Evolutionary conservation across 1,140 invertebrate species (phyloP).

Genomic region (Eciton burchellii): DNA sequence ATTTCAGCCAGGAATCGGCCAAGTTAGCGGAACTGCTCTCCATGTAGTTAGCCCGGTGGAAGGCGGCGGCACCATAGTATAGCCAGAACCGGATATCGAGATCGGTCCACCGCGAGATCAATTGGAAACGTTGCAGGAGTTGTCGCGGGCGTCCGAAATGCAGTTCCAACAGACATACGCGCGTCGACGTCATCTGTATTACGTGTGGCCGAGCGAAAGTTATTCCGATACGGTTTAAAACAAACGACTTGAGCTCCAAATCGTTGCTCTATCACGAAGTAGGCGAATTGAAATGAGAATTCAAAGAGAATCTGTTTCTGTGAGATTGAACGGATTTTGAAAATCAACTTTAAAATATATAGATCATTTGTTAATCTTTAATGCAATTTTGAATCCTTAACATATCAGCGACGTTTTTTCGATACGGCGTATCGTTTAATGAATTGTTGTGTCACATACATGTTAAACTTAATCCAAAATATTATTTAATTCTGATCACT

Average conservation of each 20-base stretch:
- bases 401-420: neutral
- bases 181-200: slow-evolving; percentile 69
- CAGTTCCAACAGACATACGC: slow-evolving; percentile 63
- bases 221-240: slow-evolving; percentile 70
- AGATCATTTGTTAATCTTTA: neutral
- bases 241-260: neutral
- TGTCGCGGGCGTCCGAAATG: slow-evolving; percentile 61
- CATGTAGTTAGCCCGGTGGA: slow-evolving; percentile 80
- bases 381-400: no score
- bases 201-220: slow-evolving; percentile 73
- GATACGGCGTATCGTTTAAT: neutral
- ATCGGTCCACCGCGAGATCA: slow-evolving; percentile 37
- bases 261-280: neutral
- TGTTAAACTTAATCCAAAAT: neutral
- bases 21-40: slow-evolving; percentile 75
- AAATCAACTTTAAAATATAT: neutral
- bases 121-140: slow-evolving; percentile 51
- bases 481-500: neutral
- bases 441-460: neutral
- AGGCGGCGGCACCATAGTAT: slow-evolving; percentile 81
- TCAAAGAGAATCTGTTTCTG: neutral
- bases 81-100: slow-evolving; percentile 71
- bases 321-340: neutral
- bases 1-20: slow-evolving; percentile 78
- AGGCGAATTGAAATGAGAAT: slow-evolving; percentile 28